Conservation (phyloP, 1,140 invertebrate genomes). For the Ephestia elutella region DNA sequence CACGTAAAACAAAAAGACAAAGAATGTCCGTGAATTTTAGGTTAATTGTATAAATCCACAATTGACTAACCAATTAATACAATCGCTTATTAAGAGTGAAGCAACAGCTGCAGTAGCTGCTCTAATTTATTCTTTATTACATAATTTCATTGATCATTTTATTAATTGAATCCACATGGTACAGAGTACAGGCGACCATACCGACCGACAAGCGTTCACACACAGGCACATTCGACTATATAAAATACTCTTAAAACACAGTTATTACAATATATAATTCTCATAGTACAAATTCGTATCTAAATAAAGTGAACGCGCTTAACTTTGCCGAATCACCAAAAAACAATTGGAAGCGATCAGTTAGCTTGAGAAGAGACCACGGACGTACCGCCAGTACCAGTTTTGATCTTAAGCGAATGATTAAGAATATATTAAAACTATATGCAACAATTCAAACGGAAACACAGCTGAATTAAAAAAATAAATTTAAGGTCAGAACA, state of each 20-base stretch:
- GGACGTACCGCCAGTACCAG: not conserved
- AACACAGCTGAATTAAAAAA: not conserved
- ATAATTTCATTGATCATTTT: conserved; percentile 1
- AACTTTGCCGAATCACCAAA: conserved; percentile 58
- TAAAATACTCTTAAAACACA: conserved; percentile 25
- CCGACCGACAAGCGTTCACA: conserved; percentile 19
- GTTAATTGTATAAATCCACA: too few relatives aligned
- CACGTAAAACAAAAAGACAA: too few relatives aligned
- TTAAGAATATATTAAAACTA: not conserved
- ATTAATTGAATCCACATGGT: not conserved
- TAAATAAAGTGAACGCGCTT: conserved; percentile 19
- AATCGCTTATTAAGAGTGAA: not conserved
- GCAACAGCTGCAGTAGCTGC: not conserved
- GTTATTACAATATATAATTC: conserved; percentile 19
- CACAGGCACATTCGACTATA: conserved; percentile 35
- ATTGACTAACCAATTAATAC: not conserved
- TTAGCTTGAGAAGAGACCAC: not conserved
- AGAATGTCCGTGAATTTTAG: too few relatives aligned
- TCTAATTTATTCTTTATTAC: not conserved
- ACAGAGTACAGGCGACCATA: conserved; percentile 17
- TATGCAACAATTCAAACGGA: not conserved
- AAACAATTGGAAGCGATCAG: conserved; percentile 12
- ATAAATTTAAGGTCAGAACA: not conserved
- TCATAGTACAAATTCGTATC: conserved; percentile 20
- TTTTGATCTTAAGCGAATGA: not conserved